Base-by-base conservation (phyloP, 2,888 invertebrate genomes). In the Erannis defoliaria region DNA sequence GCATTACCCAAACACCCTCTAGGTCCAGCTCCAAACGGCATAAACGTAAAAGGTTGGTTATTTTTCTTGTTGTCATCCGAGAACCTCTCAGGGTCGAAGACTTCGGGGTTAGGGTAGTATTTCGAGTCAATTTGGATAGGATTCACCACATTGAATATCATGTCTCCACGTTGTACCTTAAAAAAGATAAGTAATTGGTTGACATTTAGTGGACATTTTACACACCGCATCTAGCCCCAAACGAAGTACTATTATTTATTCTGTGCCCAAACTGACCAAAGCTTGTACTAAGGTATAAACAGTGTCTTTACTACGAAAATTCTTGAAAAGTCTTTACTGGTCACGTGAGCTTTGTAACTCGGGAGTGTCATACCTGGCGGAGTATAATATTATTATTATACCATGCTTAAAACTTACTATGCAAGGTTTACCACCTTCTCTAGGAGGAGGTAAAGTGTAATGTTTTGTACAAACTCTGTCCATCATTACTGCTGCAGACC, bases 1-100 rank as follows among this genome's bases (percentile, higher is more conserved):
- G 9, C 0, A 76, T 75, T 71, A 88, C 94, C 94, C 50, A 94
- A 89, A 70, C 94, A 94, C 67, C 80, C 89, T 55, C 94, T 86
- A 0, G 94, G 94, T 0, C 94, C 94, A 19, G 80, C 67, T 1
- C 94, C 94, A 68, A 94, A 94, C 0, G 94, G 94, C 76, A 93
- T 72, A 65, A 86, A 94, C 0, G 92, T 86, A 65, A 89, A 92
- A 0, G 92, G 89, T 53, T 86, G 75, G 40, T 94, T 87, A 0
- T 86, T 87, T 0, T 81, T 77, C 66, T 86, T 89, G 62, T 86
- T 88, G 54, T 90, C 89, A 0, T 87, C 84, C 0, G 81, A 84
- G 70, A 93, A 93, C 48, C 90, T 74, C 23, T 93, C 90, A 0
- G 93, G 93, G 54, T 90, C 77, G 63, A 92, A 93, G 59, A 69